Evolutionary conservation across 2,888 invertebrate genomes (phyloP), one percentile per base, ranked within the genome.

Genomic region (Stegophylla sp.): DNA sequence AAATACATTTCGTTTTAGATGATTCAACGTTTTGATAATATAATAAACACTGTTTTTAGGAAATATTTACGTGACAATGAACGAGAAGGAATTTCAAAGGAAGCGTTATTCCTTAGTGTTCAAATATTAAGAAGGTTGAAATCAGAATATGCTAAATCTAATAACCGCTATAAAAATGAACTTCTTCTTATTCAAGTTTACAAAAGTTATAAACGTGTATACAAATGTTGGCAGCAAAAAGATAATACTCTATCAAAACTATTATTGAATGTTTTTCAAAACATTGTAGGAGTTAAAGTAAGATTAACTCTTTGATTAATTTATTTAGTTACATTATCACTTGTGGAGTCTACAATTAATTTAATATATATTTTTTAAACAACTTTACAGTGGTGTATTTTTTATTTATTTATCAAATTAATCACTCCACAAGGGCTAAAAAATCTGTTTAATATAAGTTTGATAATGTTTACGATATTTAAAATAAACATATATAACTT

Each of bases 11-110:
- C 59, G 20, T 15, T 64, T 4, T 76, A 48, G 48, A 56, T 43
- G n/a, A n/a, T 43, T 51, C 1, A 26, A 10, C 4, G 26, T 48
- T 43, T 63, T 66, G 41, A 45, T 41, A 67, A 48, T 53, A 41
- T 34, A 15, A 26, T 28, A 61, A 66, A 64, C 73, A 81, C 82
- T 82, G 76, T 82, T 86, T 87, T 15, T 85, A 92, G 92, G 85
- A 92, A 92, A 85, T 97, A 96, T 86, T 89, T 97, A 82, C 90
- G 94, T 53, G 95, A 96, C 86, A 90, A 91, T 1, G 96, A 96
- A 86, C 90, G 96, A 81, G 91, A 93, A 84, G 92, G 93, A 85
- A 88, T 95, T 81, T 92, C 93, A 0, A 91, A 92, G 81, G 92
- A 93, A 87, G 94, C 96, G 0, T 89, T 93, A 83, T 90, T 91